A percentile compares a stretch with the other conserved stretches of the same genome.
Evolutionary conservation across 2,113 vertebrate species (phyloP).

Genomic region (Pygathrix nemaeus): DNA sequence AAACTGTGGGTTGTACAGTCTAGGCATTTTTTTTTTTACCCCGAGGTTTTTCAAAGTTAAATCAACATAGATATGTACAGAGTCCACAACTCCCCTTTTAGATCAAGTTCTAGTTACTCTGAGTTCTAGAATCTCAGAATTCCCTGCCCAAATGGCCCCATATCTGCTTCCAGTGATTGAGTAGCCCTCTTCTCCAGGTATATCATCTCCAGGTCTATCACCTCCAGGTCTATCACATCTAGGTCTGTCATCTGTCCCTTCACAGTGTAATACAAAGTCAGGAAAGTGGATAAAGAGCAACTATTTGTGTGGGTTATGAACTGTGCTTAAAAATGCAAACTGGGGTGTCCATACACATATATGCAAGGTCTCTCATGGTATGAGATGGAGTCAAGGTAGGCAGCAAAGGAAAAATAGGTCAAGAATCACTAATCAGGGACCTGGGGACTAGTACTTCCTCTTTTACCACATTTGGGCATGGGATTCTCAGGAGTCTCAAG

Average conservation of each 20-base stretch:
- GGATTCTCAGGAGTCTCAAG: background rate
- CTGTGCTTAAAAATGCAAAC: background rate
- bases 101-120: background rate
- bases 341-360: fast-evolving
- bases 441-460: background rate
- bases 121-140: background rate
- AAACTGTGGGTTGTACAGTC: background rate
- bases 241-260: background rate
- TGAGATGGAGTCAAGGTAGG: background rate
- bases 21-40: background rate
- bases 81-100: background rate
- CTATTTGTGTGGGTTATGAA: background rate
- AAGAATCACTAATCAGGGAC: background rate
- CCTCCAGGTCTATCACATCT: background rate
- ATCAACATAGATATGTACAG: background rate
- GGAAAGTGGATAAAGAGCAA: background rate
- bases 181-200: background rate
- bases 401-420: background rate
- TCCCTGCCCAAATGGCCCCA: background rate
- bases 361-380: background rate
- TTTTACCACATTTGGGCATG: background rate
- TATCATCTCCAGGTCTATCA: background rate
- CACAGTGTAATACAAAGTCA: background rate
- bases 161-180: background rate
- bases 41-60: background rate